A percentile compares a stretch with the other conserved stretches of the same genome.
Conservation (phyloP, 92 coral and sea anemone species). For the Bergia sp. region DNA sequence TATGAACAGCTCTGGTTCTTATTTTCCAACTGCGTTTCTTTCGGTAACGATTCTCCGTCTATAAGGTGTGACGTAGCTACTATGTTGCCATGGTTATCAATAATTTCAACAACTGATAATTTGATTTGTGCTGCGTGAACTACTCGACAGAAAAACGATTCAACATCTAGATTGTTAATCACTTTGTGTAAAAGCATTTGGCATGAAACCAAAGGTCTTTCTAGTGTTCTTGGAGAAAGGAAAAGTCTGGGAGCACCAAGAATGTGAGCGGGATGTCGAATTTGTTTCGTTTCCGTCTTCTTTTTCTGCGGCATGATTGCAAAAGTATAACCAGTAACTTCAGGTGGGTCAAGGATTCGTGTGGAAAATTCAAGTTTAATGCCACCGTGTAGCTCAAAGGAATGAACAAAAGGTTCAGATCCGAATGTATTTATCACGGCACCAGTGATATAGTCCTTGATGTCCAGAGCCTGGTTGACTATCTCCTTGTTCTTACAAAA, state of each 20-base stretch:
- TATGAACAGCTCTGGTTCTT: conserved; percentile 45
- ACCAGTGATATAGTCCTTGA: conserved; percentile 16
- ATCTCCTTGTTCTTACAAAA: conserved; percentile 9
- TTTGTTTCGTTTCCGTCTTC: background rate
- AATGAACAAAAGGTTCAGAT: conserved; percentile 10
- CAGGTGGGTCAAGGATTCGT: conserved; percentile 32
- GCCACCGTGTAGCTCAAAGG: conserved; percentile 25
- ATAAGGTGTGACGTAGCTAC: conserved; percentile 63
- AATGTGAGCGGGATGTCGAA: conserved; percentile 30
- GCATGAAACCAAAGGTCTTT: conserved; percentile 16
- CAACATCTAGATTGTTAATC: background rate
- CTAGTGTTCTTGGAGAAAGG: conserved; percentile 4
- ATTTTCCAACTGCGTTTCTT: conserved; percentile 50
- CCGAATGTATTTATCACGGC: conserved; percentile 18
- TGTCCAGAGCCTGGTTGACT: background rate
- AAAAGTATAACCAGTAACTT: conserved; percentile 26
- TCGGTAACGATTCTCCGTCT: conserved; percentile 53
- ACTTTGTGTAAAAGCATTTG: conserved; percentile 39
- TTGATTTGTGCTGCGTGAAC: conserved; percentile 51
- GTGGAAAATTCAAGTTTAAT: conserved; percentile 16
- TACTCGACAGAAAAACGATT: conserved; percentile 48
- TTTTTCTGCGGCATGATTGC: background rate
- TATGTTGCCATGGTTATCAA: conserved; percentile 51
- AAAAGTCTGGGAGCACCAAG: conserved; percentile 33
- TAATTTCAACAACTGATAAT: conserved; percentile 51